Percentiles rank a stretch among this genome's conserved stretches.
These are phyloP conservation scores for Leptinotarsa juncta DNA, from an alignment of 2,888 invertebrate species.

Conservation along the genomic window DNA sequence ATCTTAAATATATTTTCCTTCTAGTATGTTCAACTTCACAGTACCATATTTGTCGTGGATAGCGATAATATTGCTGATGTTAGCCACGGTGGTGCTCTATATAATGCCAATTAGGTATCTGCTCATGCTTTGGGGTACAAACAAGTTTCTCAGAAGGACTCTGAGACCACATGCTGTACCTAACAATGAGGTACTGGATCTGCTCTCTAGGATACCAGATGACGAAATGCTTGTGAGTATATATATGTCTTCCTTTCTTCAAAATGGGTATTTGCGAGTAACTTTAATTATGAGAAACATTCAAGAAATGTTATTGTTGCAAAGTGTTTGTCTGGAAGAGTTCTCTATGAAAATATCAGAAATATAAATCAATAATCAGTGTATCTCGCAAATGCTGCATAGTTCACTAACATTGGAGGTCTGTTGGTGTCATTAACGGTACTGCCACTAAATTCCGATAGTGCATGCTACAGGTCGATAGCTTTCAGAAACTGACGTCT, in stretches of 20 bases:
- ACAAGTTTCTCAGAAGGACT: constrained; percentile 95
- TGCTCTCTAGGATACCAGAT: constrained; percentile 93
- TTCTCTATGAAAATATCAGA: neutral
- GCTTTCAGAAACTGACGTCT: neutral
- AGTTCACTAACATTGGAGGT: constrained; percentile 41
- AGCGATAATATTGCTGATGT: constrained; percentile 82
- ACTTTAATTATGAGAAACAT: neutral
- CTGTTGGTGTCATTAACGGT: constrained; percentile 45
- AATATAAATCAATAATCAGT: constrained; percentile 8
- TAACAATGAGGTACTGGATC: constrained; percentile 96
- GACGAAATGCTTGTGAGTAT: constrained; percentile 88
- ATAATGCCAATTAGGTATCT: constrained; percentile 90
- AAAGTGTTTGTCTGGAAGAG: too few relatives aligned
- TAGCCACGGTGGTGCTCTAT: constrained; percentile 84
- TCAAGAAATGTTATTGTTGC: too few relatives aligned
- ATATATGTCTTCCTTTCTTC: constrained; percentile 7
- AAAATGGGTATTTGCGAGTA: neutral
- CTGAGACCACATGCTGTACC: constrained; percentile 93
- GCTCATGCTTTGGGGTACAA: constrained; percentile 91
- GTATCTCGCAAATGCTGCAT: constrained; percentile 30
- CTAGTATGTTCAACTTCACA: constrained; percentile 95
- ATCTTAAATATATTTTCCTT: constrained; percentile 34
- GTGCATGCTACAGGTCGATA: neutral
- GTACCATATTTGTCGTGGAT: constrained; percentile 96
- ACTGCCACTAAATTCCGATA: neutral